A percentile compares a stretch with the other conserved stretches of the same genome.
These are phyloP conservation scores for Sebastes fasciatus DNA, from an alignment of 2,113 vertebrate genomes.

Conservation along the genomic window DNA sequence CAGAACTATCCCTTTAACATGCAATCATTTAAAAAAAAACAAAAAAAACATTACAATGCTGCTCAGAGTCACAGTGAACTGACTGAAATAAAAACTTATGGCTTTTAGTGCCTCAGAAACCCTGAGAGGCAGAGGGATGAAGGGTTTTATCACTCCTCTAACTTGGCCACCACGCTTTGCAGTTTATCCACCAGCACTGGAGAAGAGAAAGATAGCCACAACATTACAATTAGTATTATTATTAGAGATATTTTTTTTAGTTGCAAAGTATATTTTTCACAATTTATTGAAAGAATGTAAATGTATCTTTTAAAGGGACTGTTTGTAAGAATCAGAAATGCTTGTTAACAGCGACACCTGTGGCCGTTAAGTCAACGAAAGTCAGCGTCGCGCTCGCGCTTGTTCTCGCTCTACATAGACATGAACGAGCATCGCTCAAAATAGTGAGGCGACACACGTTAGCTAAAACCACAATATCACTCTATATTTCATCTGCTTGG, in stretches of 20 bases:
- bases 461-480: too few species aligned
- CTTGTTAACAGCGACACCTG: too few species aligned
- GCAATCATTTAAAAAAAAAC: too few species aligned
- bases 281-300: neutral
- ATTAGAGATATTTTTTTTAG: neutral
- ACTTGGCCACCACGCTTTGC: conserved; percentile 59
- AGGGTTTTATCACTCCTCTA: conserved; percentile 60
- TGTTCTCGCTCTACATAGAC: too few species aligned
- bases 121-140: neutral
- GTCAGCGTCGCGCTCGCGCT: too few species aligned
- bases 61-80: neutral
- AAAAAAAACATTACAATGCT: too few species aligned
- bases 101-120: neutral
- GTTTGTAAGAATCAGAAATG: too few species aligned
- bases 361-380: too few species aligned
- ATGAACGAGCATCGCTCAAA: too few species aligned
- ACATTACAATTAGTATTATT: neutral
- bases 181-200: conserved; percentile 81
- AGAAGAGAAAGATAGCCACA: neutral
- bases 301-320: neutral
- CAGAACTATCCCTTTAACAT: too few species aligned
- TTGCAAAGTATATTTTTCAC: neutral
- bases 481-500: too few species aligned
- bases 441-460: too few species aligned
- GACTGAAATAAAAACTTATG: neutral